Conservation (phyloP, 2,797 vertebrate genomes). For the Danio aesculapii region DNA sequence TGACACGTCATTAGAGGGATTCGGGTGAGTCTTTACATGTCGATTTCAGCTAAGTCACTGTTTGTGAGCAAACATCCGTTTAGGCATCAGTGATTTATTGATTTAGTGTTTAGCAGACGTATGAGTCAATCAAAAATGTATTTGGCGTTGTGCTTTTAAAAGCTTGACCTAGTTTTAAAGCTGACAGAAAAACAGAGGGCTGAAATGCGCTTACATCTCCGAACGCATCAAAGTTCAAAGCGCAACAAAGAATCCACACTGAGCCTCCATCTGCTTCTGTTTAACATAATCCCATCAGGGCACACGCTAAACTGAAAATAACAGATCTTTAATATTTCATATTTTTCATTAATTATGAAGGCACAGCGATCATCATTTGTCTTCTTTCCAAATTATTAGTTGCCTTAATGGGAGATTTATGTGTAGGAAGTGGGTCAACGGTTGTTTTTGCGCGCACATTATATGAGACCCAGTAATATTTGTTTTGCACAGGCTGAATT, state of each 20-base stretch:
- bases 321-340: constrained; percentile 45
- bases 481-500: background rate
- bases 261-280: constrained; percentile 42
- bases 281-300: constrained; percentile 37
- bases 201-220: constrained; percentile 37
- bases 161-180: constrained; percentile 45
- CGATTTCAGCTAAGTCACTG: background rate
- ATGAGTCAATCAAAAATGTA: constrained; percentile 4
- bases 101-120: constrained; percentile 18
- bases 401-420: constrained; percentile 4
- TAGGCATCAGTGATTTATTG: constrained; percentile 4
- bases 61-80: background rate
- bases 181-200: constrained; percentile 30
- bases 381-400: constrained; percentile 31
- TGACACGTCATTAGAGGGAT: constrained; percentile 94
- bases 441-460: constrained; percentile 1
- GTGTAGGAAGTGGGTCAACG: background rate
- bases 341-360: constrained; percentile 42
- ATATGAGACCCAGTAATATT: background rate
- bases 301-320: constrained; percentile 32
- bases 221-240: constrained; percentile 46
- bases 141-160: constrained; percentile 20
- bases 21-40: constrained; percentile 84
- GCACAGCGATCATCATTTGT: constrained; percentile 4
- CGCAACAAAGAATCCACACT: constrained; percentile 28